These are phyloP conservation scores for Chrysolina haemoptera DNA, from an alignment of 2,888 invertebrate genomes.

Conservation along the genomic window DNA sequence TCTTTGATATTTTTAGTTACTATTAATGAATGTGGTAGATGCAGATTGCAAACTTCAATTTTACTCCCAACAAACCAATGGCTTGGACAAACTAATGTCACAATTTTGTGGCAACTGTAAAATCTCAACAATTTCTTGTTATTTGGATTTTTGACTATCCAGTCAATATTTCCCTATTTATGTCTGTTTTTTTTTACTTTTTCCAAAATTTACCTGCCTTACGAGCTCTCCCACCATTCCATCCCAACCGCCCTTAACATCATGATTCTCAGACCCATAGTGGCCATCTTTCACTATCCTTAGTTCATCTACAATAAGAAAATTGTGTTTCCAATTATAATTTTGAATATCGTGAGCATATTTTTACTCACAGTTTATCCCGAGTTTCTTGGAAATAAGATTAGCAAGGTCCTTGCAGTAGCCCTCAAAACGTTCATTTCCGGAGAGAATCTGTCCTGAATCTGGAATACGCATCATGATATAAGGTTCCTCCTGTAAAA, in stretches of 20 bases:
- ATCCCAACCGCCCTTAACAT: constrained; percentile 86
- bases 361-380: constrained; percentile 84
- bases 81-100: too few relatives aligned
- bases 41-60: too few relatives aligned
- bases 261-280: constrained; percentile 85
- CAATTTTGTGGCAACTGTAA: too few relatives aligned
- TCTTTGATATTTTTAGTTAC: too few relatives aligned
- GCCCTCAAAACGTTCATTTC: constrained; percentile 88
- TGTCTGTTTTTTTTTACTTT: background rate
- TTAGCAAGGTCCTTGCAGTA: constrained; percentile 94
- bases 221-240: constrained; percentile 91
- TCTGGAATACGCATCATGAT: constrained; percentile 83
- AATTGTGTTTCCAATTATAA: background rate
- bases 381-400: constrained; percentile 83
- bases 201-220: constrained; percentile 78
- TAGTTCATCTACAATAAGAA: constrained; percentile 79
- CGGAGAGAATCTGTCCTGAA: constrained; percentile 76
- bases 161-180: background rate
- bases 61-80: too few relatives aligned
- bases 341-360: too few relatives aligned
- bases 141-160: background rate
- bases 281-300: constrained; percentile 88
- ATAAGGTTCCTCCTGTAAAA: constrained; percentile 86
- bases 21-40: too few relatives aligned
- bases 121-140: too few relatives aligned